A percentile compares a stretch with the other conserved stretches of the same genome.
Conservation (phyloP, 1,140 invertebrate genomes). For the Zaprionus inermis region DNA sequence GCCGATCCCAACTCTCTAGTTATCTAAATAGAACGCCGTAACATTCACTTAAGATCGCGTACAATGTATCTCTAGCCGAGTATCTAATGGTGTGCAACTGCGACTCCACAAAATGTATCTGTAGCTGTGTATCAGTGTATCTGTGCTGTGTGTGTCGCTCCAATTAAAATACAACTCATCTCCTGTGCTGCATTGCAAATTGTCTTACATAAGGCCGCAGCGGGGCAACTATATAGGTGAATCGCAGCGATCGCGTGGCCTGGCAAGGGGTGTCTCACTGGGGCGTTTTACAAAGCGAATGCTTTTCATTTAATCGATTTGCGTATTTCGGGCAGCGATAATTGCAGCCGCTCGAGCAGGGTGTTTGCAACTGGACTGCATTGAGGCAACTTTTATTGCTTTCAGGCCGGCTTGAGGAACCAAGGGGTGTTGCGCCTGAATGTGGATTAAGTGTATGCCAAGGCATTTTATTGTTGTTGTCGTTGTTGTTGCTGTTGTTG, state of each 20-base stretch:
- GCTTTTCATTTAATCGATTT: conserved; percentile 75
- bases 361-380: no score
- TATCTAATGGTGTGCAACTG: conserved; percentile 7
- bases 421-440: conserved; percentile 37
- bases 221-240: conserved; percentile 13
- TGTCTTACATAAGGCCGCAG: conserved; percentile 43
- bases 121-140: background rate
- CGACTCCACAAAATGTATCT: background rate
- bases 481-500: no score
- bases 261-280: background rate
- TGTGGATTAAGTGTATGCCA: conserved; percentile 80
- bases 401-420: conserved; percentile 30
- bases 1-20: conserved; percentile 16
- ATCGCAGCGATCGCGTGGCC: background rate
- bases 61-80: conserved; percentile 2
- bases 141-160: conserved; percentile 51
- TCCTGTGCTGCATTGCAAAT: conserved; percentile 76
- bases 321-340: no score
- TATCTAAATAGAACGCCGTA: conserved; percentile 40
- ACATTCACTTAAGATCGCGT: conserved; percentile 18
- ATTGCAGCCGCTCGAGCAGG: no score
- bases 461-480: no score
- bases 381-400: conserved; percentile 72
- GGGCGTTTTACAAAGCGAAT: no score
- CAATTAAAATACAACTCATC: conserved; percentile 79